Evolutionary conservation across 2,797 vertebrate genomes (phyloP).

Genomic region (Balearica regulorum): DNA sequence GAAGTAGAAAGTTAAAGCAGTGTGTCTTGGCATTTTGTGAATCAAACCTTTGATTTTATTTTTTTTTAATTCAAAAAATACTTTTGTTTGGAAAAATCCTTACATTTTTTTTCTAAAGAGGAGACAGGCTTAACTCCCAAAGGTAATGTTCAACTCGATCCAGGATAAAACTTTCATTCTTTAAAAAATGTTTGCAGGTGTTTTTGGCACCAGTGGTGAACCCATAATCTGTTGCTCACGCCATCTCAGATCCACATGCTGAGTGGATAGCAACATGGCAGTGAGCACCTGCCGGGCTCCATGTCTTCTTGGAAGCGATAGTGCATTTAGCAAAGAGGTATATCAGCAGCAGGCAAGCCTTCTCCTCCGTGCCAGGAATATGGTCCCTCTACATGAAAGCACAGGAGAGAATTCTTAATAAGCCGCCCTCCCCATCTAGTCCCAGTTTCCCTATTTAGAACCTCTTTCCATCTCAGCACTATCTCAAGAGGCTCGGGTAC

Average conservation of each 20-base stretch:
- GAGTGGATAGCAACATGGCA: not conserved
- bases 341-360: not conserved
- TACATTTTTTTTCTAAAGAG: not conserved
- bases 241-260: not conserved
- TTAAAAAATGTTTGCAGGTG: not conserved
- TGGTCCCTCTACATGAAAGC: not conserved
- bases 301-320: not conserved
- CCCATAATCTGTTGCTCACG: not conserved
- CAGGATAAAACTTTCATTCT: not conserved
- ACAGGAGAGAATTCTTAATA: slow-evolving; percentile 23
- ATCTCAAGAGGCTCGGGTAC: not conserved
- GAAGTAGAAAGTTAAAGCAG: not conserved
- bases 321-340: not conserved
- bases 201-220: not conserved
- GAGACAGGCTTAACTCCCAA: not conserved
- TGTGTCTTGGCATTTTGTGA: not conserved
- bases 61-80: not conserved
- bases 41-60: not conserved
- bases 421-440: not conserved
- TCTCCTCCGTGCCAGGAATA: not conserved
- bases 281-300: not conserved
- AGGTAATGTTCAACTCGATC: not conserved
- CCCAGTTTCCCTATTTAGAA: slow-evolving; percentile 40
- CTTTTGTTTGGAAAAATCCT: not conserved
- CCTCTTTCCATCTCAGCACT: not conserved